Evolutionary conservation across 2,888 invertebrate species (phyloP).

Genomic region (Nemotelus pantherinus): DNA sequence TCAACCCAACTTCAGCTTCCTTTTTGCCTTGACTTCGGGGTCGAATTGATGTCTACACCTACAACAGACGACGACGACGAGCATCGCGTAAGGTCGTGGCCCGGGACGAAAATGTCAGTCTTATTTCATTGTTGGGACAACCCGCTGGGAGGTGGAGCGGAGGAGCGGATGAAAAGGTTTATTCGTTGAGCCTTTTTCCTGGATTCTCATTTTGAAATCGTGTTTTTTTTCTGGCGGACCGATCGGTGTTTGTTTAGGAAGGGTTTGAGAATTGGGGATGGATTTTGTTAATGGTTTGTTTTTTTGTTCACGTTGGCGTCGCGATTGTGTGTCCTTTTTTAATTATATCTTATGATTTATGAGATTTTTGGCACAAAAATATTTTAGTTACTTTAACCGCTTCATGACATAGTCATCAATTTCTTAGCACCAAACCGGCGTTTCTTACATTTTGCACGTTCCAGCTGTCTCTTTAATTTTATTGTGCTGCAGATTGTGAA

Average conservation of each 20-base stretch:
- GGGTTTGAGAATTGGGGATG: too few species aligned
- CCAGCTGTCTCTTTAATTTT: slow-evolving; percentile 18
- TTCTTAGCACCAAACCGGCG: too few species aligned
- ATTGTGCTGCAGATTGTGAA: slow-evolving; percentile 15
- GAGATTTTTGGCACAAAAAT: too few species aligned
- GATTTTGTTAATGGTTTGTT: too few species aligned
- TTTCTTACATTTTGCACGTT: too few species aligned
- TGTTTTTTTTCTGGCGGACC: background rate
- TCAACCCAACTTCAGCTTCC: slow-evolving; percentile 20
- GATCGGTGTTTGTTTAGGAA: too few species aligned
- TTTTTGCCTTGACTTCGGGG: slow-evolving; percentile 38
- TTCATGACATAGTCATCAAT: too few species aligned
- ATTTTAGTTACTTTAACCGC: too few species aligned
- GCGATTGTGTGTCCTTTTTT: too few species aligned
- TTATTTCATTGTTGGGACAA: slow-evolving; percentile 16
- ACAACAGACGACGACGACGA: slow-evolving; percentile 8
- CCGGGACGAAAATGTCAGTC: slow-evolving; percentile 46
- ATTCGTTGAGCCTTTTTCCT: slow-evolving; percentile 7
- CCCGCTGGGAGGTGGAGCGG: background rate
- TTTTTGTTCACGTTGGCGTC: too few species aligned
- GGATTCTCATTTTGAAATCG: slow-evolving; percentile 6
- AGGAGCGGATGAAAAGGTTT: background rate
- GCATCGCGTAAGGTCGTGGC: slow-evolving; percentile 37
- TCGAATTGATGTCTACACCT: slow-evolving; percentile 50
- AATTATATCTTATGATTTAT: too few species aligned